Percentiles rank a stretch among this genome's conserved stretches.
These are phyloP conservation scores for Leucozona laternaria DNA, from an alignment of 2,888 invertebrate species.

Conservation along the genomic window DNA sequence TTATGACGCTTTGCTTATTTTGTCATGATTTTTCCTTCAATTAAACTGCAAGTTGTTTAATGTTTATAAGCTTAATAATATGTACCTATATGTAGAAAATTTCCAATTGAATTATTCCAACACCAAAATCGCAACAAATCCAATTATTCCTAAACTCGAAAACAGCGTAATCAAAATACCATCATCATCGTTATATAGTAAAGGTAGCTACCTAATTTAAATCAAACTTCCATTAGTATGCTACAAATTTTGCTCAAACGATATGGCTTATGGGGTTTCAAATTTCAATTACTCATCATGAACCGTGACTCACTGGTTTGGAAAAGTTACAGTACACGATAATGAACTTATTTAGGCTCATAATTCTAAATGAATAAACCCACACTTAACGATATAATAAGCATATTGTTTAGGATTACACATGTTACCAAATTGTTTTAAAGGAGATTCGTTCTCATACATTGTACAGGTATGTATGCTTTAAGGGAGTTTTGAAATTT, in stretches of 20 bases:
- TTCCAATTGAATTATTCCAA: too few relatives aligned
- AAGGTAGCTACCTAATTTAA: neutral
- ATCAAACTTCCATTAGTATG: neutral
- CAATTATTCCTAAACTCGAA: too few relatives aligned
- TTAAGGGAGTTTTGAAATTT: neutral
- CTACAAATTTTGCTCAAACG: neutral
- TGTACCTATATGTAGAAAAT: too few relatives aligned
- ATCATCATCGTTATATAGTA: neutral
- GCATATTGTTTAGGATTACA: neutral
- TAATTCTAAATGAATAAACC: conserved; percentile 3
- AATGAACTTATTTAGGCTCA: neutral
- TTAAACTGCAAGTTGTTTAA: too few relatives aligned
- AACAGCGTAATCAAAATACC: neutral
- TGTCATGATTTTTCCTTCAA: too few relatives aligned
- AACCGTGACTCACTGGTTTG: neutral
- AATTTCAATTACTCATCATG: conserved; percentile 1
- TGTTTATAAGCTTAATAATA: too few relatives aligned
- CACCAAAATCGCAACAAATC: too few relatives aligned
- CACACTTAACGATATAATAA: neutral
- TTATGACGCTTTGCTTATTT: too few relatives aligned
- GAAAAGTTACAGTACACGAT: neutral
- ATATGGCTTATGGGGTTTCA: neutral
- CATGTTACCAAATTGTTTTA: neutral
- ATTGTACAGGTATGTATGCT: too few relatives aligned
- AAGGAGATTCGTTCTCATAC: neutral